A percentile compares a stretch with the other conserved stretches of the same genome.
phyloP scores from a whole-genome alignment of 1,140 invertebrate species.

The Drosophila subobscura region DNA sequence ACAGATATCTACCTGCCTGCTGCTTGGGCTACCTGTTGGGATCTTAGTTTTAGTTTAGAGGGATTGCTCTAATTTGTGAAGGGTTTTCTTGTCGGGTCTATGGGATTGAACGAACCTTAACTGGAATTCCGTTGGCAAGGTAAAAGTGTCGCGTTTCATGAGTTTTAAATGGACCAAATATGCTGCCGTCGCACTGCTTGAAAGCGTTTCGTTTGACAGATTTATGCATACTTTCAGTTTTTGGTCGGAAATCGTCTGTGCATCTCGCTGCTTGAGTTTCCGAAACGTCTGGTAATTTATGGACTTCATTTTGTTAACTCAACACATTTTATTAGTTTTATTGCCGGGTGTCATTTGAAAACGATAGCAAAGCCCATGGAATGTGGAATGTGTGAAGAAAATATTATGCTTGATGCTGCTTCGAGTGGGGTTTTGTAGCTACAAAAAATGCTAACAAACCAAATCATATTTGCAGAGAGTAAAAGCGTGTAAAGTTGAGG shows the following conservation, averaged over 20 bases:
- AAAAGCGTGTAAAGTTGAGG: no score
- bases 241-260: slow-evolving; percentile 12
- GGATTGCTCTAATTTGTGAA: slow-evolving; percentile 58
- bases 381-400: slow-evolving; percentile 15
- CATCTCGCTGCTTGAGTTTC: slow-evolving; percentile 23
- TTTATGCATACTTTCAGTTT: slow-evolving; percentile 70
- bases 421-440: not conserved
- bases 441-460: slow-evolving; percentile 2
- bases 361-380: not conserved
- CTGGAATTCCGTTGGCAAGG: slow-evolving; percentile 58
- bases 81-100: not conserved
- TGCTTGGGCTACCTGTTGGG: slow-evolving; percentile 37
- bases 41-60: slow-evolving; percentile 19
- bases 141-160: slow-evolving; percentile 70
- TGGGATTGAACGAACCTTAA: slow-evolving; percentile 32
- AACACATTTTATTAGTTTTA: slow-evolving; percentile 49
- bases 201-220: slow-evolving; percentile 58
- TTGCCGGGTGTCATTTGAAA: slow-evolving; percentile 9
- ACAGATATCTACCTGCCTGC: slow-evolving; percentile 45
- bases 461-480: no score
- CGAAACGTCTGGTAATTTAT: slow-evolving; percentile 47
- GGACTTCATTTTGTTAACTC: slow-evolving; percentile 42
- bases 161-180: slow-evolving; percentile 37
- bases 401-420: slow-evolving; percentile 13
- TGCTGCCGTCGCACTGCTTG: slow-evolving; percentile 39